Conservation (phyloP, 2,113 vertebrate species). For the Coturnix japonica region DNA sequence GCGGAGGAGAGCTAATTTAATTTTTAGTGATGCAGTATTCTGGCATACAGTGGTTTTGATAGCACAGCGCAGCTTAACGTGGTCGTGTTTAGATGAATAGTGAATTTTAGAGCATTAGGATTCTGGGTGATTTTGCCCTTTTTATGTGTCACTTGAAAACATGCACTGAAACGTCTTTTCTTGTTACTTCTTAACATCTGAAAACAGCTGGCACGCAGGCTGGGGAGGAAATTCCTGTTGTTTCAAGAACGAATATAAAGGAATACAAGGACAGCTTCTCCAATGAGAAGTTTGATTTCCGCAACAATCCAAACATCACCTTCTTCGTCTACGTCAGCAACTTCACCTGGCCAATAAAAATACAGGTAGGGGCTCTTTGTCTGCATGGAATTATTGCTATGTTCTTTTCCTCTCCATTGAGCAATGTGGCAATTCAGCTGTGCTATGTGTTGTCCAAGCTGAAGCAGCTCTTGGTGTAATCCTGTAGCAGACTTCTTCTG, state of each 20-base stretch:
- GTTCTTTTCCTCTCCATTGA: not conserved
- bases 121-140: not conserved
- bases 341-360: conserved; percentile 99
- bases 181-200: not conserved
- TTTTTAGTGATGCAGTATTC: not conserved
- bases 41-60: not conserved
- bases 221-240: conserved; percentile 93
- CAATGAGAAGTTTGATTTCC: conserved; percentile 98
- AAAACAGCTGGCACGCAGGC: conserved; percentile 91
- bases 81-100: not conserved
- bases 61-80: not conserved
- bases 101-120: not conserved
- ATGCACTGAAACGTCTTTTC: not conserved
- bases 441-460: not conserved
- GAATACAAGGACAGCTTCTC: conserved; percentile 98
- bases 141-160: not conserved
- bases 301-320: conserved; percentile 96
- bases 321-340: conserved; percentile 99
- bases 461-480: not conserved
- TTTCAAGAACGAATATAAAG: conserved; percentile 93
- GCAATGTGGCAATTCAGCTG: not conserved
- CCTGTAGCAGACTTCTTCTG: not conserved
- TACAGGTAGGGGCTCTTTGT: conserved; percentile 81
- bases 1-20: not conserved
- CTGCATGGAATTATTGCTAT: not conserved